A percentile compares a stretch with the other conserved stretches of the same genome.
These are phyloP conservation scores for Ardeotis arabs DNA, from an alignment of 2,113 vertebrate genomes.

Conservation along the genomic window DNA sequence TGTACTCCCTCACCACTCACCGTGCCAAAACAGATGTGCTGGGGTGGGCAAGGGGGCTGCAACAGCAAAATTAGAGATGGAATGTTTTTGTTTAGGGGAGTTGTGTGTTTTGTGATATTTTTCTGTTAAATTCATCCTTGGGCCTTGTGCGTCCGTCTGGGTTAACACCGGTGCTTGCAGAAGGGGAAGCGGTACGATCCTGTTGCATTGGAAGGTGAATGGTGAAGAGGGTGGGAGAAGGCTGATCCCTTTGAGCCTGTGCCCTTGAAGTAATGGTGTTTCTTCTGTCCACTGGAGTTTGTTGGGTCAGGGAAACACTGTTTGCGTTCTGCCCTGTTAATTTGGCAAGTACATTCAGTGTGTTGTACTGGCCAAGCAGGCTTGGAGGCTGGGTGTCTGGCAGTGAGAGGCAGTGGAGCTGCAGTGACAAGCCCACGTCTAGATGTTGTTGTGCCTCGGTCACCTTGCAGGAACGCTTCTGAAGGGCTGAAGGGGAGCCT, in stretches of 20 bases:
- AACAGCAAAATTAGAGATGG: neutral
- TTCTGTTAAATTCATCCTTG: neutral
- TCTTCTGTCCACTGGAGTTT: neutral
- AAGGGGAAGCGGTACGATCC: rapidly evolving
- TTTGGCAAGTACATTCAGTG: rapidly evolving
- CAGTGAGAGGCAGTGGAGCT: neutral
- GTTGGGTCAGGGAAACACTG: neutral
- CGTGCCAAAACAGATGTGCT: neutral
- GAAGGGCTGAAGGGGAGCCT: neutral
- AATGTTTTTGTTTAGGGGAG: neutral
- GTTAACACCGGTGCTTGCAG: neutral
- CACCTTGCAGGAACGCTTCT: neutral
- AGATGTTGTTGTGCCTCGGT: neutral
- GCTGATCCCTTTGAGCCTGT: neutral
- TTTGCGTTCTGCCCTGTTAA: neutral
- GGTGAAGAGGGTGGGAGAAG: neutral
- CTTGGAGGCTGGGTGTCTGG: neutral
- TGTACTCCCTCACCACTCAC: neutral
- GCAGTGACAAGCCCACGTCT: neutral
- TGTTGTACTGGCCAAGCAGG: neutral
- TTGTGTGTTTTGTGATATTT: neutral
- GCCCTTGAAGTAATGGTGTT: neutral
- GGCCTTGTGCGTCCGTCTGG: neutral
- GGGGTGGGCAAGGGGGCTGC: neutral
- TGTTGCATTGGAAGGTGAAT: neutral